Evolutionary conservation across 1,140 invertebrate species (phyloP).

Genomic region (Bilobella aurantiaca): DNA sequence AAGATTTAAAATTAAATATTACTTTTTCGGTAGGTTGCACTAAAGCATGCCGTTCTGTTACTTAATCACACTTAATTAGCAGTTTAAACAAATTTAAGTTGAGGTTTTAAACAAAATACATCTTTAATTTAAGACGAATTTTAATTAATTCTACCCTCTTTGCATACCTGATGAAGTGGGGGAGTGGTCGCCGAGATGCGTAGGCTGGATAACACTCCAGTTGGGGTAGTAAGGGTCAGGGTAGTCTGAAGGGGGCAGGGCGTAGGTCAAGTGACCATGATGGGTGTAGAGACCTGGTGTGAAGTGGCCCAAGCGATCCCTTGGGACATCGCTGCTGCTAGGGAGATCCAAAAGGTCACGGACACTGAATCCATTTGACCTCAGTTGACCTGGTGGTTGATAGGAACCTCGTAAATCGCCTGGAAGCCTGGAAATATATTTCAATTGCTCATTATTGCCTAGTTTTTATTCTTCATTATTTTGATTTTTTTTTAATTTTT

Average conservation of each 20-base stretch:
- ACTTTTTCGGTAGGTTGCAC: too few relatives aligned
- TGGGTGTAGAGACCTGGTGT: constrained; percentile 16
- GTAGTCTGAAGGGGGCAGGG: not conserved
- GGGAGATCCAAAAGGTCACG: constrained; percentile 27
- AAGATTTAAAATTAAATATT: too few relatives aligned
- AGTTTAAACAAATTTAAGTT: too few relatives aligned
- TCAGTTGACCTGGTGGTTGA: not conserved
- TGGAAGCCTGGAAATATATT: not conserved
- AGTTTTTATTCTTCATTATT: constrained; percentile 1
- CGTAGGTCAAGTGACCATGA: not conserved
- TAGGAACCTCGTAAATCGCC: constrained; percentile 2
- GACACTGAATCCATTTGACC: constrained; percentile 16
- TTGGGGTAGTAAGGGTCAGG: constrained; percentile 15
- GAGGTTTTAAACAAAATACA: not conserved
- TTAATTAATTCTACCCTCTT: too few relatives aligned
- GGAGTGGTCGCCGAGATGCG: constrained; percentile 6
- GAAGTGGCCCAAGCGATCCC: constrained; percentile 14
- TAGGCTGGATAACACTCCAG: constrained; percentile 30
- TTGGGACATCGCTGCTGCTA: constrained; percentile 5
- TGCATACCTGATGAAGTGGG: not conserved
- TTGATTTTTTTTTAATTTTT: not conserved
- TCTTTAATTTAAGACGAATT: not conserved
- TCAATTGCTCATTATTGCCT: not conserved
- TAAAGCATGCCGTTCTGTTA: too few relatives aligned
- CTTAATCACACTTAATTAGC: too few relatives aligned